phyloP scores from a whole-genome alignment of 2,797 vertebrate species.

The Melanotaenia boesemani region DNA sequence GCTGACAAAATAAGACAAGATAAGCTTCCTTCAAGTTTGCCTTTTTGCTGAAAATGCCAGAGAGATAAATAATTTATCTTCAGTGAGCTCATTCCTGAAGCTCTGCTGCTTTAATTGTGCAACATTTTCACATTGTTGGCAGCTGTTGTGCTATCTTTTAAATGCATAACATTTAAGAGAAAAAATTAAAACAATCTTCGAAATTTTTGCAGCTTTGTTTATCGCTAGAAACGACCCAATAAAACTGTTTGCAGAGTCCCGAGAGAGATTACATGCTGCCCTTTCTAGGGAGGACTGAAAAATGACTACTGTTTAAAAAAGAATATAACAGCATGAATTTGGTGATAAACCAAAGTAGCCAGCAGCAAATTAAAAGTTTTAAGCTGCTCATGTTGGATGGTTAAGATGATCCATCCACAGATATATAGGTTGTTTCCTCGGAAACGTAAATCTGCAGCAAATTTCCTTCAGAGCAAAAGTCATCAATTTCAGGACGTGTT shows the following conservation, averaged over 20 bases:
- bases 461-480: not conserved
- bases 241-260: not conserved
- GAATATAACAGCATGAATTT: not conserved
- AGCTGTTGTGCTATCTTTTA: not conserved
- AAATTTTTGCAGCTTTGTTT: too few species aligned
- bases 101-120: not conserved
- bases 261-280: not conserved
- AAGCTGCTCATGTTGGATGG: not conserved
- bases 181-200: too few species aligned
- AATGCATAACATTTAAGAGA: too few species aligned
- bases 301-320: not conserved
- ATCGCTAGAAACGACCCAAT: not conserved
- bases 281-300: not conserved
- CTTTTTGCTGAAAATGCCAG: too few species aligned
- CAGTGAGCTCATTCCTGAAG: slow-evolving; percentile 8
- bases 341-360: not conserved
- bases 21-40: too few species aligned
- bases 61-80: not conserved
- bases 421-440: not conserved
- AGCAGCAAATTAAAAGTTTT: not conserved
- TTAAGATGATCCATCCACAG: not conserved
- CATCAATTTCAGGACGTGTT: not conserved
- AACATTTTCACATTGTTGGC: not conserved
- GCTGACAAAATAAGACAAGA: too few species aligned
- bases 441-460: not conserved